Conservation (phyloP, 2,113 vertebrate genomes). For the Cyanoderma ruficeps region DNA sequence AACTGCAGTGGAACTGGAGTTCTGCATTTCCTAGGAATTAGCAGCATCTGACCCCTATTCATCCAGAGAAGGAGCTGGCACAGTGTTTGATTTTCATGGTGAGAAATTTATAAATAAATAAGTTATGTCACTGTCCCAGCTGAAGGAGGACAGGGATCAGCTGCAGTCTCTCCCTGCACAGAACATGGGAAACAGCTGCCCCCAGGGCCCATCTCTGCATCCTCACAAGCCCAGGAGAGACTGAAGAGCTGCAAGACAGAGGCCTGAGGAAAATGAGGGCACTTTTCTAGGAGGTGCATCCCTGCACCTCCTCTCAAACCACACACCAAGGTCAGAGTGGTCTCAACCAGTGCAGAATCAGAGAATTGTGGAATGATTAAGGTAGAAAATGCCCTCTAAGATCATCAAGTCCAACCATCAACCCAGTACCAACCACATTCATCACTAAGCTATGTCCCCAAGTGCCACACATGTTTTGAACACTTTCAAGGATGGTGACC, state of each 20-base stretch:
- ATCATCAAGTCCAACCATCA: background rate
- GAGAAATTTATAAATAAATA: background rate
- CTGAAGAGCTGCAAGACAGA: background rate
- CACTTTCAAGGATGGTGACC: background rate
- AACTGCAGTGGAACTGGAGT: background rate
- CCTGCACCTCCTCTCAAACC: background rate
- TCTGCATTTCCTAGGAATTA: background rate
- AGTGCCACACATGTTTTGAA: background rate
- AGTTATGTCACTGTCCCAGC: background rate
- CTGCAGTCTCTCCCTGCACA: background rate
- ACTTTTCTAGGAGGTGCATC: background rate
- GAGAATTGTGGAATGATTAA: background rate
- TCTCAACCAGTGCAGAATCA: background rate
- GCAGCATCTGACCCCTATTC: background rate
- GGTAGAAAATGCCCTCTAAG: background rate
- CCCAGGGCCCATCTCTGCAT: background rate
- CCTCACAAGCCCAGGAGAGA: background rate
- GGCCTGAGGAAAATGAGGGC: background rate
- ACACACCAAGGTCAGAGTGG: background rate
- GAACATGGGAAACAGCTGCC: background rate
- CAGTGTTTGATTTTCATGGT: background rate
- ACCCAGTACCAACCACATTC: background rate
- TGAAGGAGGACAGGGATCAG: slow-evolving; percentile 4
- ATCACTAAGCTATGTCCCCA: background rate
- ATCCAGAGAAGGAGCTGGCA: background rate